Base-by-base conservation (phyloP, 92 coral and sea anemone genomes). In the Parazoanthus swiftii region DNA sequence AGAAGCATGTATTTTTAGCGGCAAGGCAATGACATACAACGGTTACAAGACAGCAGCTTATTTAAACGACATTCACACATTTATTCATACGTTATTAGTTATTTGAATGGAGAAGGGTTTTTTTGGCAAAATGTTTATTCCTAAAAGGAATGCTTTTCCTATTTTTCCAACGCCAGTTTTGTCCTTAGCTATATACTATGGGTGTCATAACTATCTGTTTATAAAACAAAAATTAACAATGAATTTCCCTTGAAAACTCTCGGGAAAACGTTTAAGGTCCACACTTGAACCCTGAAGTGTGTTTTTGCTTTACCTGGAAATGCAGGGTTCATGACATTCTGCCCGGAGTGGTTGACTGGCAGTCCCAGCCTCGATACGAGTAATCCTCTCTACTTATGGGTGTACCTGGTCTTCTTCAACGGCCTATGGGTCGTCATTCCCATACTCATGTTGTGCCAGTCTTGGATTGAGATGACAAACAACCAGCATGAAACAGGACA, bases 321-420 rank as follows among this genome's bases (percentile, higher is more conserved):
- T 42, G 10, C 59, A 92, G 96, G 95, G 14, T 94, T 94, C 86
- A 92, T 94, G 96, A 94, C 90, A 2, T 94, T 94, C 76, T 90
- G 93, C 51, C 96, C 96, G 10, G 95, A 94, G 82, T 94, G 95
- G 95, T 35, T 94, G 77, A 85, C 90, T 2, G 94, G 96, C 15
- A 88, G 92, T 35, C 94, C 59, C 23, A 88, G 89, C 68, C 92
- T 93, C 76, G 86, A 93, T 88, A 93, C 93, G 35, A 88, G 86
- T 42, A 89, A 91, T 35, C 89, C 89, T 4, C 79, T 93, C 21
- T 77, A 93, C 76, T 90, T 92, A 65, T 93, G 90, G 86, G 74
- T 90, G 33, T 93, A 93, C 80, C 83, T 93, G 50, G 86, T 93
- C 50, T 93, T 93, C 90, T 90, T 93, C 67, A 93, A 93, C 77